Evolutionary conservation across 1,140 invertebrate genomes (phyloP), one percentile per base, ranked within the genome.

Genomic region (Scaptomyza hsui): DNA sequence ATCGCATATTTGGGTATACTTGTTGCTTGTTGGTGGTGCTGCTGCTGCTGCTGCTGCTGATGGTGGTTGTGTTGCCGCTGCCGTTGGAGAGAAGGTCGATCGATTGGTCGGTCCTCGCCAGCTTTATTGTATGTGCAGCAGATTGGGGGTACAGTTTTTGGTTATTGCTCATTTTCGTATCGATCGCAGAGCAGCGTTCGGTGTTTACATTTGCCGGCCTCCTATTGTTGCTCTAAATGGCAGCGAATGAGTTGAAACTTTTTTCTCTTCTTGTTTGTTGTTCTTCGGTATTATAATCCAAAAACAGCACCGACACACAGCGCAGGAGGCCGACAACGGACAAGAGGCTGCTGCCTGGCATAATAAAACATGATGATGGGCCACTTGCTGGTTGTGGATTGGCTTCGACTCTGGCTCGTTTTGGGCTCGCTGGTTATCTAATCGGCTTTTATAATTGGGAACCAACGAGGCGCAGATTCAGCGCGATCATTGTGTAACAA

Each of bases 1-100:
- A 90, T 88, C 81, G 81, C 78, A 89, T 90, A 88, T 90, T 88
- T 90, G 79, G 72, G 78, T 78, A 75, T 90, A 72, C 82, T 88
- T 88, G 88, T 83, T 90, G 86, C 61, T 71, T 65, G 61, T 71
- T 65, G 86, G 78, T 60, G 60, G 53, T 60, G 62, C 26, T 72
- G 68, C n/a, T 59, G 61, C 26, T 65, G 68, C n/a, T 51, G 61
- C 4, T 55, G 42, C 29, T 47, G 42, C 42, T 44, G 47, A 19
- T 76, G 71, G 53, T 13, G 39, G 35, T 51, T 47, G n/a, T 51
- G 48, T 32, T 62, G 64, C 32, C 49, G 45, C 21, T 62, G 51
- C 19, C 45, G 41, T 48, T 60, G 44, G 41, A 60, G 62, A 53
- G 69, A 72, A 67, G 63, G 63, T 72, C 69, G 62, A 67, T 60